A percentile compares a stretch with the other conserved stretches of the same genome.
Conservation (phyloP, 2,113 vertebrate genomes). For the Ciconia boyciana region DNA sequence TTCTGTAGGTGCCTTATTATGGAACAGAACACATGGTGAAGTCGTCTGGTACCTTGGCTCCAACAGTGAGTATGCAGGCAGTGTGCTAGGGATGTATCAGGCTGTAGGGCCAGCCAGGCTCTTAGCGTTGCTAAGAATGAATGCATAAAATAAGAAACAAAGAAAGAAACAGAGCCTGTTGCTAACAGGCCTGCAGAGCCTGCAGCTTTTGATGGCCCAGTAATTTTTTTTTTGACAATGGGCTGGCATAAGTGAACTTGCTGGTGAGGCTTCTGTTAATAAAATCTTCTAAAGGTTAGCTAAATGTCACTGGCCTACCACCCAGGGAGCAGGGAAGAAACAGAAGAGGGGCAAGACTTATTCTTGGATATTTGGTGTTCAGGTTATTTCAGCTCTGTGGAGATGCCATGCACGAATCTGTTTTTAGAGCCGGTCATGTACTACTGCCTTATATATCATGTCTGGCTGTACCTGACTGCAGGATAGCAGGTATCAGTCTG, state of each 20-base stretch:
- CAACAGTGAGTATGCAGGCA: slow-evolving; percentile 77
- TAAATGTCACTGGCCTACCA: neutral
- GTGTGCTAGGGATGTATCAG: neutral
- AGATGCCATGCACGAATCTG: accelerated
- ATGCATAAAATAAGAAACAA: neutral
- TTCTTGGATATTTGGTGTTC: neutral
- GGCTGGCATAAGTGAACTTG: neutral
- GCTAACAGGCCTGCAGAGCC: too few species aligned
- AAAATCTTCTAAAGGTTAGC: neutral
- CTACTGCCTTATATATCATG: accelerated
- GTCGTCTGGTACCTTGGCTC: slow-evolving; percentile 93
- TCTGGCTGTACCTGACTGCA: neutral
- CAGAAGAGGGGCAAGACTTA: neutral
- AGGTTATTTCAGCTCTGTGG: neutral
- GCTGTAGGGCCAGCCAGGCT: neutral
- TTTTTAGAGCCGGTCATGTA: neutral
- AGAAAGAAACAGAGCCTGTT: neutral
- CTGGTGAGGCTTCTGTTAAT: neutral
- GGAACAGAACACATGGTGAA: slow-evolving; percentile 88
- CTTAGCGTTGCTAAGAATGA: neutral
- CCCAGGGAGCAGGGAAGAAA: neutral
- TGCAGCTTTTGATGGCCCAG: neutral
- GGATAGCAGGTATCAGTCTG: neutral
- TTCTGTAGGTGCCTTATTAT: slow-evolving; percentile 93
- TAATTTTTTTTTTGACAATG: neutral